A percentile compares a stretch with the other conserved stretches of the same genome.
These are phyloP conservation scores for Colletes collaris DNA, from an alignment of 2,888 invertebrate genomes.

Conservation along the genomic window DNA sequence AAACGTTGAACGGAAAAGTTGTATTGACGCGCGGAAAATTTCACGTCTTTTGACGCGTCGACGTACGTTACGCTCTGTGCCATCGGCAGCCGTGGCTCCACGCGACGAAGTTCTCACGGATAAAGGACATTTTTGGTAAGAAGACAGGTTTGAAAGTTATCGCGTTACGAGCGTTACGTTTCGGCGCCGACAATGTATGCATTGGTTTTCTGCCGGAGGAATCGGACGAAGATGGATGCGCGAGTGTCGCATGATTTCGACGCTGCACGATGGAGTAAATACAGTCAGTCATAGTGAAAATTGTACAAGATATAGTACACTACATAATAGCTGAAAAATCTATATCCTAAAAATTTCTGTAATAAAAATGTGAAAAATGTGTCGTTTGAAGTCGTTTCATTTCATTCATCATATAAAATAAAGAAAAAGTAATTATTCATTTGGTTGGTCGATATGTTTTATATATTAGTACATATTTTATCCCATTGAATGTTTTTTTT, in stretches of 20 bases:
- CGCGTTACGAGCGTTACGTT: slow-evolving; percentile 3
- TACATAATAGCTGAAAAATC: too few relatives aligned
- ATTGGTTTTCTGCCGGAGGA: background rate
- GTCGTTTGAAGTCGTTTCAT: too few relatives aligned
- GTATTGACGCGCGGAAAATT: slow-evolving; percentile 30
- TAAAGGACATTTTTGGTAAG: slow-evolving; percentile 30
- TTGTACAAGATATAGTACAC: too few relatives aligned
- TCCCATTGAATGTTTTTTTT: too few relatives aligned
- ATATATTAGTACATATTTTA: too few relatives aligned
- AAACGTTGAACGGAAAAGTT: slow-evolving; percentile 5
- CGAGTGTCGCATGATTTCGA: background rate
- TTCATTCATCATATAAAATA: too few relatives aligned
- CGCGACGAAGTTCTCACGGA: slow-evolving; percentile 14
- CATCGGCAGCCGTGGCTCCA: slow-evolving; percentile 33
- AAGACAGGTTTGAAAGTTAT: slow-evolving; percentile 20
- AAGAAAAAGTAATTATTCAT: too few relatives aligned
- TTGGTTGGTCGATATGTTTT: too few relatives aligned
- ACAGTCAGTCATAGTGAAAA: too few relatives aligned
- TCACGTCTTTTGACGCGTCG: slow-evolving; percentile 31
- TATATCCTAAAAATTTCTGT: too few relatives aligned
- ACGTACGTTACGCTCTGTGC: slow-evolving; percentile 21
- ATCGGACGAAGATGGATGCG: background rate
- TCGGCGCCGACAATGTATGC: slow-evolving; percentile 5
- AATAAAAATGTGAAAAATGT: too few relatives aligned
- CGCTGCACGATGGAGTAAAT: too few relatives aligned